Conservation (phyloP, 37 sponge, comb jelly and placozoan species). For the Halichondria panicea region DNA sequence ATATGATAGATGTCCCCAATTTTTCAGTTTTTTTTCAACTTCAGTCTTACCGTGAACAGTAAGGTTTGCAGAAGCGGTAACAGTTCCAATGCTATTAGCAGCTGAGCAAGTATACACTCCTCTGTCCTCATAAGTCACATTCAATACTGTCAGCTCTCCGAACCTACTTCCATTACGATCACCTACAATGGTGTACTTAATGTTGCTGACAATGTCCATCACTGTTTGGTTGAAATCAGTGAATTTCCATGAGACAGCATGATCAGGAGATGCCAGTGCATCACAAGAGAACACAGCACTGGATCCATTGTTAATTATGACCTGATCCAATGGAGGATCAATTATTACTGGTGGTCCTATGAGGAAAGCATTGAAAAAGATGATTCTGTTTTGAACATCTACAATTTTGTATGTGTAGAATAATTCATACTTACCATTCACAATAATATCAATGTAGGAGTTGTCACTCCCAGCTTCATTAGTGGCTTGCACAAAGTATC, state of each 20-base stretch:
- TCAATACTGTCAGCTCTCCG: conserved; percentile 46
- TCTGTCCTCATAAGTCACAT: conserved; percentile 57
- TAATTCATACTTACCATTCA: conserved; percentile 65
- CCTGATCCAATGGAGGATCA: conserved; percentile 18
- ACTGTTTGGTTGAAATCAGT: conserved; percentile 6
- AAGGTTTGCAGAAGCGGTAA: conserved; percentile 24
- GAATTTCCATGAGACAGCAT: conserved; percentile 45
- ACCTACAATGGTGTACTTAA: conserved; percentile 17
- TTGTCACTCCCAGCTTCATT: conserved; percentile 53
- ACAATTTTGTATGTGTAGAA: too few relatives aligned
- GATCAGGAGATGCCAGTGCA: conserved; percentile 56
- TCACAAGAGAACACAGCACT: conserved; percentile 38
- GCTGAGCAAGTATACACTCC: conserved; percentile 62
- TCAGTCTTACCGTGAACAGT: conserved; percentile 78
- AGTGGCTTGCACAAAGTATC: conserved; percentile 56
- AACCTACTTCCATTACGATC: neutral
- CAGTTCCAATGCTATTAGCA: conserved; percentile 25
- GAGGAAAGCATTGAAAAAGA: too few relatives aligned
- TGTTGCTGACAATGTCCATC: neutral
- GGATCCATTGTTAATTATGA: conserved; percentile 31
- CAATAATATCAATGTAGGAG: conserved; percentile 27
- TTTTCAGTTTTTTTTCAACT: too few relatives aligned
- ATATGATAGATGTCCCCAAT: too few relatives aligned
- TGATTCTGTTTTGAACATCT: too few relatives aligned
- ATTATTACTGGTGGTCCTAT: conserved; percentile 67